These are phyloP conservation scores for Aythya baeri DNA, from an alignment of 2,113 vertebrate genomes.

Conservation along the genomic window DNA sequence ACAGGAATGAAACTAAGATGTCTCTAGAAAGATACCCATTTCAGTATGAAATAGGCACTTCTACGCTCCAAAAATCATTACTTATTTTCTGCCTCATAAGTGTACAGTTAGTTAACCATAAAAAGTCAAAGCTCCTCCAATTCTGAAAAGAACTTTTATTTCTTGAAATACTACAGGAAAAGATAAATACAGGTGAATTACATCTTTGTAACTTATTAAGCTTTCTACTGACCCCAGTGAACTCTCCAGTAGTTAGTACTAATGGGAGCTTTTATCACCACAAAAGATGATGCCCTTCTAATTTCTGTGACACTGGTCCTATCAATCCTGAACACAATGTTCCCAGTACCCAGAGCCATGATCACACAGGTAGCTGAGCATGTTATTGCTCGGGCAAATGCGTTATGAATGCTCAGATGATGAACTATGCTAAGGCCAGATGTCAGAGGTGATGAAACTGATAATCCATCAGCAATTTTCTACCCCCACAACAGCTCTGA, in stretches of 20 bases:
- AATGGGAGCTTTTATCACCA: not conserved
- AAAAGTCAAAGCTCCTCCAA: not conserved
- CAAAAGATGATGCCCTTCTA: not conserved
- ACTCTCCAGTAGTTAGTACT: not conserved
- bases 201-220: not conserved
- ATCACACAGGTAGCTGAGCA: constrained; percentile 77
- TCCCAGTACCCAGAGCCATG: not conserved
- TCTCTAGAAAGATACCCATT: not conserved
- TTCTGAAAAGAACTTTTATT: not conserved
- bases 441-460: constrained; percentile 77
- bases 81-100: not conserved
- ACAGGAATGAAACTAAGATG: not conserved
- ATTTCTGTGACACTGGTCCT: constrained; percentile 36
- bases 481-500: constrained; percentile 76
- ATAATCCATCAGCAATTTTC: constrained; percentile 85
- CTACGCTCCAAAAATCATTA: not conserved
- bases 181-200: not conserved
- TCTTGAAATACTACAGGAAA: not conserved
- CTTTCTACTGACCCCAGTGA: not conserved
- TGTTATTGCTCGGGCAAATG: constrained; percentile 67
- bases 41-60: not conserved
- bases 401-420: constrained; percentile 73
- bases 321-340: constrained; percentile 34
- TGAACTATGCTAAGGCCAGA: constrained; percentile 65
- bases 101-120: not conserved